Evolutionary conservation across 2,888 invertebrate species (phyloP), one percentile per base, ranked within the genome.

Genomic region (Lepidochrysops patricia): DNA sequence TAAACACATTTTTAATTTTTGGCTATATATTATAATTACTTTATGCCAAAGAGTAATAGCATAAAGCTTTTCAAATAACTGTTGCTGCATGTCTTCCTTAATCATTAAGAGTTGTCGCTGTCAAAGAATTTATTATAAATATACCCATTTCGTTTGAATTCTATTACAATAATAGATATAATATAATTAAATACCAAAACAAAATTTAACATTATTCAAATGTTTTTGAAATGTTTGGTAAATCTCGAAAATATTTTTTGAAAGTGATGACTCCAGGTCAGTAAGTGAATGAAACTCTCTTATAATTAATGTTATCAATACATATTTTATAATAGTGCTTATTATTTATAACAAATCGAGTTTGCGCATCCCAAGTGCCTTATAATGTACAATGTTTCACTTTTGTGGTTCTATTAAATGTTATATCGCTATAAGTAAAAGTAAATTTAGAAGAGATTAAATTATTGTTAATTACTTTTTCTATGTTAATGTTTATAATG

Each of bases 381-480:
- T 88, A 77, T 79, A 80, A 77, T 86, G 86, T 87, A 87, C 84
- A 85, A 87, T 83, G 74, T 82, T 78, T 77, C 73, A 77, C 75
- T 72, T 74, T 77, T 74, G 77, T 81, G 88, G 83, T 86, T 83
- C 83, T 86, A 81, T 83, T 74, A 77, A 75, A 76, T 86, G 84
- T 87, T 87, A 82, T 72, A 79, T 66, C 79, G 82, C 81, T 85
- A 32, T 75, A 72, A 78, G 78, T 75, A 79, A 83, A 80, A 80
- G 80, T 80, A 83, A 82, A 82, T 78, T 78, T 84, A 84, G 83
- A 84, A 78, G 85, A 88, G 86, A 88, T 87, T 88, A 88, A 88
- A 87, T 87, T 87, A 88, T 88, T 88, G 87, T 88, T 89, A 86
- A 88, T 80, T 43, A 43, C 43, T 43, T 86, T 84, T 82, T 78